These are phyloP conservation scores for Nebria brevicollis DNA, from an alignment of 2,888 invertebrate species.

Conservation along the genomic window DNA sequence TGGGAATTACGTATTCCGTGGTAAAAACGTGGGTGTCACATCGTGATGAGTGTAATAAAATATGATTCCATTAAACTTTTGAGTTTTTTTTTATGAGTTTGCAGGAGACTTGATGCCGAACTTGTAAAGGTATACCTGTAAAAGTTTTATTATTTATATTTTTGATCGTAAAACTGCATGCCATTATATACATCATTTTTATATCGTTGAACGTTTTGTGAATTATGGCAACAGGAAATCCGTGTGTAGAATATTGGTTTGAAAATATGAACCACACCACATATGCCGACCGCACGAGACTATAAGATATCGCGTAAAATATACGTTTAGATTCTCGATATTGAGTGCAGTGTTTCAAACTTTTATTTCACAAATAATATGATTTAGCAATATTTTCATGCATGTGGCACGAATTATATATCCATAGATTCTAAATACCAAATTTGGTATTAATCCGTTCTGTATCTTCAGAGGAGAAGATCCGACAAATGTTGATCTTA, in stretches of 20 bases:
- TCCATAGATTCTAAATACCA: no score
- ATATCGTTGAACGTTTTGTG: constrained; percentile 30
- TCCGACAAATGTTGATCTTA: no score
- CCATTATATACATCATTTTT: constrained; percentile 36
- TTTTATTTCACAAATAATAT: not conserved
- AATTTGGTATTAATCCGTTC: no score
- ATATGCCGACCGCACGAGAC: not conserved
- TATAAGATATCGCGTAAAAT: not conserved
- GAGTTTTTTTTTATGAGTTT: not conserved
- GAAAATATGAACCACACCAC: not conserved
- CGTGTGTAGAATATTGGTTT: not conserved
- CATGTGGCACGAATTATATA: no score
- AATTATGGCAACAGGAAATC: constrained; percentile 36
- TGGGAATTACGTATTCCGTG: not conserved
- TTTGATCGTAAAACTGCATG: constrained; percentile 20
- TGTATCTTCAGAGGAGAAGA: no score
- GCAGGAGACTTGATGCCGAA: not conserved
- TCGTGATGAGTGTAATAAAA: not conserved
- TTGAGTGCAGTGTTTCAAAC: not conserved
- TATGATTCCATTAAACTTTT: not conserved
- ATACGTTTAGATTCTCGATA: not conserved
- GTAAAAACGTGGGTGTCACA: not conserved
- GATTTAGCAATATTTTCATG: not conserved
- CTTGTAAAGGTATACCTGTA: constrained; percentile 25
- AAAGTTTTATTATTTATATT: constrained; percentile 36